A percentile compares a stretch with the other conserved stretches of the same genome.
These are phyloP conservation scores for Cyprinodon tularosa DNA, from an alignment of 2,113 vertebrate genomes.

Conservation along the genomic window DNA sequence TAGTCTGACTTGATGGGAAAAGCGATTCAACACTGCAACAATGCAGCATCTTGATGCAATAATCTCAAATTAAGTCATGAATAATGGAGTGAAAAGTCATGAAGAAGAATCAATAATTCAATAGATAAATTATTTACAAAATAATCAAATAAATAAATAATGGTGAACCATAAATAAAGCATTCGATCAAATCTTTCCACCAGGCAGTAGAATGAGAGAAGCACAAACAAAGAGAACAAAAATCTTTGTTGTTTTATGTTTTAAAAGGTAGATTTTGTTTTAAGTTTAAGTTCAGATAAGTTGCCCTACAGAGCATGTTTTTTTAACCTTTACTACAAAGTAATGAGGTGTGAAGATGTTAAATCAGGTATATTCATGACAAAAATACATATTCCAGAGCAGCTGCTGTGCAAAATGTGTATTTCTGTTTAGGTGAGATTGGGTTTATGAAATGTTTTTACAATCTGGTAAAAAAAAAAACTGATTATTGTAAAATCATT, in stretches of 20 bases:
- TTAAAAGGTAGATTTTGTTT: not conserved
- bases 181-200: slow-evolving; percentile 93
- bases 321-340: not conserved
- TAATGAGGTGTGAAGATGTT: not conserved
- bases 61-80: slow-evolving; percentile 99
- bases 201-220: slow-evolving; percentile 87
- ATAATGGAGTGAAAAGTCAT: slow-evolving; percentile 97
- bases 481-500: not conserved
- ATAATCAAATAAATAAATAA: slow-evolving; percentile 99
- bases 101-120: slow-evolving; percentile 99
- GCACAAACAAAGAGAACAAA: slow-evolving; percentile 81
- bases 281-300: not conserved
- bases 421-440: not conserved
- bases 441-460: not conserved
- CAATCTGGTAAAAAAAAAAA: too few species aligned
- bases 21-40: slow-evolving; percentile 92
- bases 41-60: slow-evolving; percentile 97
- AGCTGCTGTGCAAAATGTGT: not conserved
- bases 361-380: not conserved
- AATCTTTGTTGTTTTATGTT: slow-evolving; percentile 1
- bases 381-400: not conserved
- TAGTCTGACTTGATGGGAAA: slow-evolving; percentile 84
- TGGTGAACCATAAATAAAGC: slow-evolving; percentile 96
- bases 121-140: slow-evolving; percentile 99
- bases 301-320: not conserved